Base-by-base conservation (phyloP, 2,113 vertebrate species). In the Phocoena phocoena region DNA sequence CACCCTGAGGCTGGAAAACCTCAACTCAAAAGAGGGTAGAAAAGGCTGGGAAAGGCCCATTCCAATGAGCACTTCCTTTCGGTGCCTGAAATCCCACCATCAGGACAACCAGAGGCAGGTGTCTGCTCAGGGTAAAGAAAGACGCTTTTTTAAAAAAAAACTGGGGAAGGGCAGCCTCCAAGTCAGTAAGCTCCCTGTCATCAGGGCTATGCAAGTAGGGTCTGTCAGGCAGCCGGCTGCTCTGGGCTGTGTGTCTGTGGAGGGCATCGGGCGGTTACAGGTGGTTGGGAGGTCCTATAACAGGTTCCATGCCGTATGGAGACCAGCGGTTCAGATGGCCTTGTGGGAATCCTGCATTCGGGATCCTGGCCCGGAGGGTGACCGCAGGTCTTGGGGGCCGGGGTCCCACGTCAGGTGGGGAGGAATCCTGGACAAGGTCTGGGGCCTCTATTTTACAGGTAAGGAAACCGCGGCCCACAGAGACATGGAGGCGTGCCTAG, bases 191-290 rank as follows among this genome's bases (percentile, higher is more conserved):
- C 20, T 15, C 36, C 53, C 71, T 14, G 25, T 50, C 26, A 3
- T 13, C 28, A 67, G 74, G 21, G 60, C 9, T 23, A 21, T 31
- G 14, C 18, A 8, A 3, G 67, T 1, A 15, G 86, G 28, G 7
- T 0, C 53, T 12, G 6, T 0, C 1, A 0, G 10, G 47, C 7
- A 9, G 20, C 38, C 2, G 58, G 58, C 28, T 6, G 33, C 28
- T 73, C 71, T 3, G 21, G 60, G 53, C 1, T 2, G 0, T 1
- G 67, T 36, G 84, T 38, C 62, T 8, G 5, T 33, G 12, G 2
- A 6, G 58, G 47, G 28, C 74, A 2, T n/a, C 53, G 25, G 55
- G 8, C 77, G 1, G 70, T 25, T 67, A 0, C 20, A 36, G 20
- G 63, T 36, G 36, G 28, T 31, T 0, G 4, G 63, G 50, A 60